A percentile compares a stretch with the other conserved stretches of the same genome.
Conservation (phyloP, 2,888 invertebrate species). For the Drosophila borborema region DNA sequence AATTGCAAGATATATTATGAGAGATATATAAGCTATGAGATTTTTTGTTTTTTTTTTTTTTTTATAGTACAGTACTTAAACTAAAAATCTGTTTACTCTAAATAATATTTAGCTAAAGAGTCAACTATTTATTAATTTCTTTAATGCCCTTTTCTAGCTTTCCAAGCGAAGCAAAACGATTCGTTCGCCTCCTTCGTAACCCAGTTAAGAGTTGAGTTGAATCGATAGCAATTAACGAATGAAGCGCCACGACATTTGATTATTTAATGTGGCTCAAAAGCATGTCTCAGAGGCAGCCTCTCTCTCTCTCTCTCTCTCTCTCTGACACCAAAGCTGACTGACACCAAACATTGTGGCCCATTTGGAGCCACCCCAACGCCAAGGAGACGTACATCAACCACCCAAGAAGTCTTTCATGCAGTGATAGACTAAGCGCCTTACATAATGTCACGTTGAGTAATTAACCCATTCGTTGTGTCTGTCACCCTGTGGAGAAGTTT, state of each 20-base stretch:
- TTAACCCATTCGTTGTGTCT: constrained; percentile 36
- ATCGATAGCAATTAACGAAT: constrained; percentile 35
- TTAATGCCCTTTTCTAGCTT: neutral
- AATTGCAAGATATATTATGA: neutral
- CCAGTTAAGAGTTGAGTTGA: neutral
- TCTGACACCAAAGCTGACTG: neutral
- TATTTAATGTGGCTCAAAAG: neutral
- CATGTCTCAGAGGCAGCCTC: neutral
- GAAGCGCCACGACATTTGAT: constrained; percentile 29
- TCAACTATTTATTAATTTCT: neutral
- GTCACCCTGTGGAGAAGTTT: constrained; percentile 23
- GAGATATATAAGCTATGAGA: too few species aligned
- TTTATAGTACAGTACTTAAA: too few species aligned
- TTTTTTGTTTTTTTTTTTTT: too few species aligned
- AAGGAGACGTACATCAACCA: neutral
- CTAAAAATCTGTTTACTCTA: neutral
- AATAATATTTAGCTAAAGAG: neutral
- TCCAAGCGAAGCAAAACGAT: neutral
- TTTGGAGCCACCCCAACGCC: constrained; percentile 33
- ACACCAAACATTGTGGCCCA: constrained; percentile 20
- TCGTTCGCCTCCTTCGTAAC: neutral
- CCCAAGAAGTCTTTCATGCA: neutral
- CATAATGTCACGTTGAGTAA: constrained; percentile 41
- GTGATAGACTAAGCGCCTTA: constrained; percentile 47
- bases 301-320: neutral